Evolutionary conservation across 2,888 invertebrate species (phyloP), one percentile per base, ranked within the genome.

Genomic region (Drosophila differens): DNA sequence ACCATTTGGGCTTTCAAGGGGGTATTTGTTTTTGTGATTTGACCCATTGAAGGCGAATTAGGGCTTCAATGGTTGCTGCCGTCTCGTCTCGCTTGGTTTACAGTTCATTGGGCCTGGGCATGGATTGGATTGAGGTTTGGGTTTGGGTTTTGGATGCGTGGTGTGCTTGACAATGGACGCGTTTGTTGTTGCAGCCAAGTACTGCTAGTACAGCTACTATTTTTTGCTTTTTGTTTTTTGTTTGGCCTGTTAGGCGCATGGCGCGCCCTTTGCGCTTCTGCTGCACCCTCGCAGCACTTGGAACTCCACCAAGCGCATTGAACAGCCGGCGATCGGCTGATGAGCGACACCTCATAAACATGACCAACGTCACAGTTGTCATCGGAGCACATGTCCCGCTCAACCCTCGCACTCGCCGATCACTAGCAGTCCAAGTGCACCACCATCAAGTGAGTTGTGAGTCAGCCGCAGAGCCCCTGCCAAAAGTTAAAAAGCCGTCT

Each of bases 21-120:
- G 75, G 35, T 77, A 53, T 78, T 80, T 85, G 66, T 75, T 47
- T 70, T 74, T 85, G 58, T 70, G 70, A 79, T 83, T 88, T 85
- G 89, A 85, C 79, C 85, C 87, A 83, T 75, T 72, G 81, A 79
- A 80, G 73, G 71, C 68, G 60, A 85, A 62, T 77, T 59, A 74
- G 57, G 57, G 59, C 52, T 53, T 14, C 59, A 52, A 58, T 74
- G 52, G 70, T 63, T 53, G 73, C 52, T 61, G 58, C 35, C 57
- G 47, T 22, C 22, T 19, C 55, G 70, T 66, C 72, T 60, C 53
- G 70, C 63, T 69, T 62, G 72, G 70, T 79, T 85, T 73, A 85
- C 89, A 90, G 85, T 89, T 89, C 91, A 85, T 76, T 85, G 90
- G 66, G 58, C 57, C 22, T 60, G 28, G 41, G 71, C 30, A 16